Percentiles rank a stretch among this genome's conserved stretches.
phyloP scores from a whole-genome alignment of 1,140 invertebrate genomes.

The Temnothorax longispinosus region DNA sequence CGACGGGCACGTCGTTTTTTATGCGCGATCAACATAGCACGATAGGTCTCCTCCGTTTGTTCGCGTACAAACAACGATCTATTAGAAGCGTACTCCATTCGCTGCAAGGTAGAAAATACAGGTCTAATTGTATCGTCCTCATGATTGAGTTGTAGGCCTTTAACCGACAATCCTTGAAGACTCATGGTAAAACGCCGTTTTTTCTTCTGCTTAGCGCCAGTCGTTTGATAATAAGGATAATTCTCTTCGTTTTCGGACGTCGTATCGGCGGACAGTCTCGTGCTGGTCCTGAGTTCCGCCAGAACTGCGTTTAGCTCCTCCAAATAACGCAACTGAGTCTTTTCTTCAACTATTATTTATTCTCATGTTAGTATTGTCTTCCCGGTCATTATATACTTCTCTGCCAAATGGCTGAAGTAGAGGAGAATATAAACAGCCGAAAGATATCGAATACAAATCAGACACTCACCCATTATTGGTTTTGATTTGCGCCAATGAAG shows the following conservation, averaged over 20 bases:
- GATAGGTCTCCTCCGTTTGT: conserved; percentile 90
- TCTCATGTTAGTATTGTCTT: conserved; percentile 68
- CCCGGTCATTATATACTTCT: conserved; percentile 68
- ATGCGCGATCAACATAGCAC: conserved; percentile 89
- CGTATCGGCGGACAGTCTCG: conserved; percentile 79
- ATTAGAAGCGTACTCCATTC: conserved; percentile 85
- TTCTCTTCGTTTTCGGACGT: conserved; percentile 85
- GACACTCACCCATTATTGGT: conserved; percentile 82
- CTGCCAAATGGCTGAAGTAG: conserved; percentile 67
- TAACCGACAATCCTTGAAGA: conserved; percentile 84
- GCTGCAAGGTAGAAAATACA: conserved; percentile 85
- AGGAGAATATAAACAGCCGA: conserved; percentile 60
- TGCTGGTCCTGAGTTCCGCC: conserved; percentile 79
- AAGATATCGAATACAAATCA: conserved; percentile 77
- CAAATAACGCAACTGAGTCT: conserved; percentile 81
- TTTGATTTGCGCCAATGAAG: conserved; percentile 83
- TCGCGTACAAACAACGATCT: conserved; percentile 84
- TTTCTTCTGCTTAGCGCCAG: conserved; percentile 87
- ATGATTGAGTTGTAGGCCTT: conserved; percentile 78
- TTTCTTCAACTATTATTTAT: conserved; percentile 81
- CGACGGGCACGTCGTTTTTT: conserved; percentile 87
- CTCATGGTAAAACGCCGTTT: conserved; percentile 89
- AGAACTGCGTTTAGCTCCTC: conserved; percentile 82
- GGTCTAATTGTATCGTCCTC: conserved; percentile 83
- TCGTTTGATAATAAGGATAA: conserved; percentile 86